Conservation (phyloP, 2,113 vertebrate species). For the Indri indri region DNA sequence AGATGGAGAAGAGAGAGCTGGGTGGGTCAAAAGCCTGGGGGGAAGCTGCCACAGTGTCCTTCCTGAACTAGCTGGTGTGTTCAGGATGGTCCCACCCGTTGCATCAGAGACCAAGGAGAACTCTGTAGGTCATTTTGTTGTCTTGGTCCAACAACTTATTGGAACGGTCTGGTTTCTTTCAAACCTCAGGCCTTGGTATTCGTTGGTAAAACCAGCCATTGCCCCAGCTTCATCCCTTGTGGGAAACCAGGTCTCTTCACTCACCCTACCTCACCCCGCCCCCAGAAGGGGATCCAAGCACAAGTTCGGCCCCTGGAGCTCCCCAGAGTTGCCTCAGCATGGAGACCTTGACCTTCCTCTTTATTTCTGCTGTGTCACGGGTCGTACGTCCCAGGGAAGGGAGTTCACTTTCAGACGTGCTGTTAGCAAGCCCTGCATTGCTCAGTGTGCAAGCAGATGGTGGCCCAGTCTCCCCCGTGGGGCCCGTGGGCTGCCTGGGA, state of each 20-base stretch:
- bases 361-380: not conserved
- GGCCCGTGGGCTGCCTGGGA: not conserved
- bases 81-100: fast-evolving
- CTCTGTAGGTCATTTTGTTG: not conserved
- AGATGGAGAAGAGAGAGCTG: not conserved
- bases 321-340: not conserved
- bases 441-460: fast-evolving
- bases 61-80: too few species aligned
- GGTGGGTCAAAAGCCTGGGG: not conserved
- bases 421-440: not conserved
- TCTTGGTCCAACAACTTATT: not conserved
- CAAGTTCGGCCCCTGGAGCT: not conserved
- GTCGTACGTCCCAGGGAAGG: not conserved
- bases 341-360: not conserved
- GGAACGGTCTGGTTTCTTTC: not conserved
- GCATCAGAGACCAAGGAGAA: not conserved
- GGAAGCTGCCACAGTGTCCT: not conserved
- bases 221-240: not conserved
- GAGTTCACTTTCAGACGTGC: not conserved
- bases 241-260: not conserved
- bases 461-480: not conserved
- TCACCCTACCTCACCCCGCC: not conserved
- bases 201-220: not conserved
- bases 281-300: not conserved
- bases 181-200: not conserved